These are phyloP conservation scores for Alces alces DNA, from an alignment of 2,113 vertebrate species.

Conservation along the genomic window DNA sequence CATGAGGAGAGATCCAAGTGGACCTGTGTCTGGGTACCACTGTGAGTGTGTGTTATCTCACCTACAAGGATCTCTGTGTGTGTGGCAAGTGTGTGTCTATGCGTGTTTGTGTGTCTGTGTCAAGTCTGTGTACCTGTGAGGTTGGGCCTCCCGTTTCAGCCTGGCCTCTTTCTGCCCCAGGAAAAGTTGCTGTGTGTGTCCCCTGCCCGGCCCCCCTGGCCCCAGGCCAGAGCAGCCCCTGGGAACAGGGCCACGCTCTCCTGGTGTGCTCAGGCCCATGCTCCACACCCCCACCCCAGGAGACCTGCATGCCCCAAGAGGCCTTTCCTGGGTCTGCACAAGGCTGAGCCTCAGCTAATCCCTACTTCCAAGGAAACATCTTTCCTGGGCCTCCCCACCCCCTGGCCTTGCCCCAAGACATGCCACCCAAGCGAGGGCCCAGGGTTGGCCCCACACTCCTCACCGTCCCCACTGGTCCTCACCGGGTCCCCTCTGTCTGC, in stretches of 20 bases:
- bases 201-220: accelerated
- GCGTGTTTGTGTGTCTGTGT: neutral
- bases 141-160: neutral
- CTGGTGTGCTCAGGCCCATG: neutral
- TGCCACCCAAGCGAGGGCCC: neutral
- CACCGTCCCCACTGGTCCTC: neutral
- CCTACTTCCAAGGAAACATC: neutral
- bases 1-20: neutral
- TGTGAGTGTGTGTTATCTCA: neutral
- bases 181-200: neutral
- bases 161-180: neutral
- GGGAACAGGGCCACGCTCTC: accelerated
- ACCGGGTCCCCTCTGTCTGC: neutral
- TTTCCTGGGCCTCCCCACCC: neutral
- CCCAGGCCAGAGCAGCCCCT: neutral
- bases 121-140: neutral
- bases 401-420: no score
- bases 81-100: neutral
- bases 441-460: no score
- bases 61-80: accelerated
- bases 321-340: neutral
- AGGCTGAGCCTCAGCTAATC: neutral
- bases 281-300: neutral
- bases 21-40: neutral
- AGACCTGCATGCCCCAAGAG: neutral